Evolutionary conservation across 2,797 vertebrate species (phyloP).

Genomic region (Neomorphus geoffroyi): DNA sequence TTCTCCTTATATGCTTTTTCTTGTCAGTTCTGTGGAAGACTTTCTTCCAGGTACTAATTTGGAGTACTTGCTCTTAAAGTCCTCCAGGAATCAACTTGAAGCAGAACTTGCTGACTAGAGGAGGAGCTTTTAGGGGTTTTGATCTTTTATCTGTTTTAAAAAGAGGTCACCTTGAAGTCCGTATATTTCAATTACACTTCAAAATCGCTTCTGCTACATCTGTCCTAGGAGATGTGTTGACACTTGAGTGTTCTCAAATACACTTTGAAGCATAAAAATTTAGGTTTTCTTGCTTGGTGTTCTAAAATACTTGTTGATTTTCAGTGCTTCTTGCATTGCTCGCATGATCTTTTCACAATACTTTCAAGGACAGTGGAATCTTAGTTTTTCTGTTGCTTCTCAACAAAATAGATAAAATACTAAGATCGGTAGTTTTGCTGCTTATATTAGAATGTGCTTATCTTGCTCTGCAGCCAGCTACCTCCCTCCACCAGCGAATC

Average conservation of each 20-base stretch:
- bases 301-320: not conserved
- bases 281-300: not conserved
- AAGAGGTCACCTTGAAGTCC: not conserved
- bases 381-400: not conserved
- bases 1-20: not conserved
- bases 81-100: not conserved
- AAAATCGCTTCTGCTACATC: not conserved
- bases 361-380: not conserved
- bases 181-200: not conserved
- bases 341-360: not conserved
- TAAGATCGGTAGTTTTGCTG: not conserved
- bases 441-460: not conserved
- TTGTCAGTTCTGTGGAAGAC: not conserved
- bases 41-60: not conserved
- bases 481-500: constrained; percentile 87
- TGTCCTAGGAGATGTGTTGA: not conserved
- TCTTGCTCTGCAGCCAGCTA: constrained; percentile 82
- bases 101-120: not conserved
- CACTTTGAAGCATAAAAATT: fast-evolving
- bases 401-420: not conserved
- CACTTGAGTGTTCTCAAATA: not conserved
- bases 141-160: not conserved
- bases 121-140: not conserved
- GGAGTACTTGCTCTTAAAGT: not conserved
- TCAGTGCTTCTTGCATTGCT: not conserved